Percentiles rank a stretch among this genome's conserved stretches.
Conservation (phyloP, 35 echinoderm and acorn worm genomes). For the Heliocidaris erythrogramma region DNA sequence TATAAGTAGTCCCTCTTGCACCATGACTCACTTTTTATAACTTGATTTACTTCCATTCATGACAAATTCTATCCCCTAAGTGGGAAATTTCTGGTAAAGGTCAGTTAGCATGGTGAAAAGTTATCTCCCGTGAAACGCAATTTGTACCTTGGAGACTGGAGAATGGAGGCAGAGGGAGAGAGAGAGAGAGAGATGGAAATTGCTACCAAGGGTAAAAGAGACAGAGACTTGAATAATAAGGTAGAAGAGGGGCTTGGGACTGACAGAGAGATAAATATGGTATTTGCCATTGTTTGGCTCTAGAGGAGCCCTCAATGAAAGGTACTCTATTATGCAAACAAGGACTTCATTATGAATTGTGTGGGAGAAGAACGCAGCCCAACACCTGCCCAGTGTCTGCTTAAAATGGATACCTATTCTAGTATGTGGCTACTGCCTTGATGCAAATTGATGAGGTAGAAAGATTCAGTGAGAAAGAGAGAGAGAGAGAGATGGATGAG, state of each 20-base stretch:
- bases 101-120: background rate
- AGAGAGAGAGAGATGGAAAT: background rate
- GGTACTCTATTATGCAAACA: background rate
- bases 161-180: background rate
- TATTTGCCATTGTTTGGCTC: too few species aligned
- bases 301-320: background rate
- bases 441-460: background rate
- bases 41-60: background rate
- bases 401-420: background rate
- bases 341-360: background rate
- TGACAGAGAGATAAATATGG: too few species aligned
- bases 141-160: background rate
- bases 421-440: background rate
- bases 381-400: background rate
- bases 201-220: background rate
- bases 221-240: background rate
- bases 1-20: background rate
- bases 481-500: background rate
- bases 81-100: background rate
- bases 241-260: background rate
- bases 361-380: background rate
- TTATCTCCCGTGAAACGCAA: background rate
- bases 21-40: background rate
- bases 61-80: background rate
- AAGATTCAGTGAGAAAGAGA: background rate